phyloP scores from a whole-genome alignment of 2,797 vertebrate genomes.

The Enteromius thamalakanensis region DNA sequence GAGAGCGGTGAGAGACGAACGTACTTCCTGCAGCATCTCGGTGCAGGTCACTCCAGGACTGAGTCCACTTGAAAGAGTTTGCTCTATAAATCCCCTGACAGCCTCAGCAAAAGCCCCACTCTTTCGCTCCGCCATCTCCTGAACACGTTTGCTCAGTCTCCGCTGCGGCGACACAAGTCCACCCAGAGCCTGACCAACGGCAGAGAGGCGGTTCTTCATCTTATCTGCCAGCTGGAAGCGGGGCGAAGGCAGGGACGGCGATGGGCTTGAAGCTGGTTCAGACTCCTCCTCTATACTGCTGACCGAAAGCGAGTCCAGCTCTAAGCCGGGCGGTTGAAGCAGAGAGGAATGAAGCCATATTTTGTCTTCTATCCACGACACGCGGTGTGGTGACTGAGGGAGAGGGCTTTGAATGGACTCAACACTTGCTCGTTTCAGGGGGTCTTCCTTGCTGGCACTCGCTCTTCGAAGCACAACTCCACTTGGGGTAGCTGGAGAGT shows the following conservation, averaged over 20 bases:
- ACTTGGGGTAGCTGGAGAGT: conserved; percentile 60
- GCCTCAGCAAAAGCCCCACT: conserved; percentile 72
- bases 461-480: conserved; percentile 73
- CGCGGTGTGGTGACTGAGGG: conserved; percentile 77
- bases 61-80: conserved; percentile 59
- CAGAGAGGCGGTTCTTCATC: conserved; percentile 79
- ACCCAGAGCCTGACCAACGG: conserved; percentile 76
- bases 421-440: conserved; percentile 56
- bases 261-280: conserved; percentile 58
- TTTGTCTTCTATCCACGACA: conserved; percentile 85
- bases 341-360: conserved; percentile 70
- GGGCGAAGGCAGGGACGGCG: conserved; percentile 50
- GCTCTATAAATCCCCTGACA: conserved; percentile 69
- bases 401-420: conserved; percentile 59
- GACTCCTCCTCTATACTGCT: conserved; percentile 83
- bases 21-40: conserved; percentile 85
- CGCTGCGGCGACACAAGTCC: conserved; percentile 76
- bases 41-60: conserved; percentile 63
- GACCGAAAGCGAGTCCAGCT: conserved; percentile 77
- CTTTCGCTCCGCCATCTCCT: conserved; percentile 78
- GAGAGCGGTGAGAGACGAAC: conserved; percentile 78
- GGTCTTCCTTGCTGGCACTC: conserved; percentile 58
- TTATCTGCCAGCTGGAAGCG: conserved; percentile 73
- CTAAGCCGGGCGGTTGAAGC: conserved; percentile 67
- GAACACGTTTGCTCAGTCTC: conserved; percentile 76